phyloP scores from a whole-genome alignment of 2,113 vertebrate genomes.

The Coptodon bakossiorum region DNA sequence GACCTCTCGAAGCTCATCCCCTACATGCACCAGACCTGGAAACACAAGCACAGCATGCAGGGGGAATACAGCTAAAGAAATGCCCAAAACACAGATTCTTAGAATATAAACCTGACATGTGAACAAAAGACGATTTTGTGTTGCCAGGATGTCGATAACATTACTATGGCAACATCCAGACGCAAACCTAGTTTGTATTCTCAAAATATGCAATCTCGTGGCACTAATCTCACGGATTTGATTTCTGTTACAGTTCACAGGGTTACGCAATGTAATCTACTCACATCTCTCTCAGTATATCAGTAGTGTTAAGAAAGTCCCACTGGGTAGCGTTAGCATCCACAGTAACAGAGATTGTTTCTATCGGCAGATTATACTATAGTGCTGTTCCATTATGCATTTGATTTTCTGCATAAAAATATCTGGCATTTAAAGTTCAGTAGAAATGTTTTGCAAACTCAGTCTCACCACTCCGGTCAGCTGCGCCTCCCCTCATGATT shows the following conservation, averaged over 20 bases:
- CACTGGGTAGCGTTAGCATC: not conserved
- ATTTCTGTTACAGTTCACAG: slow-evolving; percentile 42
- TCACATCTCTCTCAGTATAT: not conserved
- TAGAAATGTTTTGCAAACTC: not conserved
- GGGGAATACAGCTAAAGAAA: not conserved
- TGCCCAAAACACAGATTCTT: not conserved
- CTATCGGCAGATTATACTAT: not conserved
- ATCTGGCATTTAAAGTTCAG: not conserved
- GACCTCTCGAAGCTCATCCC: slow-evolving; percentile 92
- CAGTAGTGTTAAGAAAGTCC: slow-evolving; percentile 1
- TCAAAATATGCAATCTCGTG: slow-evolving; percentile 58
- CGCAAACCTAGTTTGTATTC: slow-evolving; percentile 37
- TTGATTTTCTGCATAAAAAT: not conserved
- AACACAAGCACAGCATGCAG: not conserved
- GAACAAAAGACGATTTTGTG: not conserved
- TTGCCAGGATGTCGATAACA: not conserved
- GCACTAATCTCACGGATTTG: slow-evolving; percentile 65
- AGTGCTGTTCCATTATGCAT: not conserved
- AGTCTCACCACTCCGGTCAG: slow-evolving; percentile 85
- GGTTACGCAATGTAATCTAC: slow-evolving; percentile 49
- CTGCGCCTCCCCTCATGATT: slow-evolving; percentile 92
- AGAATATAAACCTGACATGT: not conserved
- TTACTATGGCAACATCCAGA: slow-evolving; percentile 37
- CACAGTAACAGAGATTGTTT: not conserved
- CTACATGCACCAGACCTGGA: slow-evolving; percentile 90